Base-by-base conservation (phyloP, 1,140 invertebrate genomes). In the Protaetia brevitarsis region DNA sequence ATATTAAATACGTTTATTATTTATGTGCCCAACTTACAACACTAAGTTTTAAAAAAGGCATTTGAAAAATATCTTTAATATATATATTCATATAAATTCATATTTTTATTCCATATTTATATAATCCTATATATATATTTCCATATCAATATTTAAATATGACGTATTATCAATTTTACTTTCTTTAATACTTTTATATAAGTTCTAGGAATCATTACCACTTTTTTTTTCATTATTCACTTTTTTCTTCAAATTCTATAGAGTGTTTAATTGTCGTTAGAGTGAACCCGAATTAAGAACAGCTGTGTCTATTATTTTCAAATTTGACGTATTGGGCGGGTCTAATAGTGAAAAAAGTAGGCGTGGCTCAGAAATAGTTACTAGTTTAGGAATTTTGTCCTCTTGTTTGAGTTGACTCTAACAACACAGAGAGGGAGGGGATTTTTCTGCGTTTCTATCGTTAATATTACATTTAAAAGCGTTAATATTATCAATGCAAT, bases 61-160 rank as follows among this genome's bases (percentile, higher is more conserved):
- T 62, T 62, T 62, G 60, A 62, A 62, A 62, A 62, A 62, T 62
- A 62, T 62, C 27, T 62, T 59, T 28, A 59, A 59, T 59, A 59
- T 59, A 59, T 59, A n/a, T n/a, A n/a, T n/a, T n/a, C n/a, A n/a
- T n/a, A n/a, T n/a, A n/a, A n/a, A n/a, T n/a, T n/a, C n/a, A n/a
- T n/a, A n/a, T n/a, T n/a, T n/a, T n/a, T n/a, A 51, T 51, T 51
- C 41, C 41, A 51, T 51, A 51, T 51, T 51, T 19, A n/a, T n/a
- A n/a, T n/a, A n/a, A n/a, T 23, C 16, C 21, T 51, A 51, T 51
- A 51, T 51, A 23, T 13, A 37, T 37, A 51, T 51, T n/a, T n/a
- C n/a, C n/a, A 51, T 51, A 51, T 51, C 41, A 51, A 51, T 51
- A 51, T 51, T 51, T 51, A 51, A 59, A 59, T 59, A 31, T 59